Conservation (phyloP, 2,113 vertebrate species). For the Gracilinanus agilis region DNA sequence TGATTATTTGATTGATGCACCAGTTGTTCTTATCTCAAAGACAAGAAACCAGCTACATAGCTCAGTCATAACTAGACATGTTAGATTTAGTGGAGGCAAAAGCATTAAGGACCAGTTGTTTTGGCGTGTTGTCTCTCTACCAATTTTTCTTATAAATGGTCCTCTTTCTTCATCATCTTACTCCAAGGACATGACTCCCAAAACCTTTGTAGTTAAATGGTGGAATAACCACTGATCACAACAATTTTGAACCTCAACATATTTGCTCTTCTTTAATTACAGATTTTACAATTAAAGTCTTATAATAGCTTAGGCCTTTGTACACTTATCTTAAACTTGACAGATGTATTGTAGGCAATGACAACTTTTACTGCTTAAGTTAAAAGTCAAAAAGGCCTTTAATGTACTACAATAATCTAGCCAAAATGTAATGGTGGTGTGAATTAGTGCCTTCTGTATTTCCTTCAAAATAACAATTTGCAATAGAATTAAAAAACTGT, state of each 20-base stretch:
- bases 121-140: not conserved
- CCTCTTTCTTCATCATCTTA: not conserved
- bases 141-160: not conserved
- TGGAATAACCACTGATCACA: slow-evolving; percentile 28
- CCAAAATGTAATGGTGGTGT: slow-evolving; percentile 14
- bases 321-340: slow-evolving; percentile 45
- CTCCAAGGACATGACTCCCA: slow-evolving; percentile 42
- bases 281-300: slow-evolving; percentile 62
- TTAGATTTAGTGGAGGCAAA: not conserved
- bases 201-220: not conserved
- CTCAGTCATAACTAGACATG: not conserved
- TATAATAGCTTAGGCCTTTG: slow-evolving; percentile 40
- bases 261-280: slow-evolving; percentile 60
- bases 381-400: slow-evolving; percentile 43
- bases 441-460: slow-evolving; percentile 13
- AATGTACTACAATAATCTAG: slow-evolving; percentile 23
- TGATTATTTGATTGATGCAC: not conserved
- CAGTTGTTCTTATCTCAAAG: not conserved
- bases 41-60: slow-evolving; percentile 7
- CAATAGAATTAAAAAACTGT: slow-evolving; percentile 24
- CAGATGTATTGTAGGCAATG: slow-evolving; percentile 25
- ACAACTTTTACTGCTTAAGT: slow-evolving; percentile 46
- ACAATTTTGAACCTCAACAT: not conserved
- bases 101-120: not conserved
- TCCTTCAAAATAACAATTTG: not conserved